Evolutionary conservation across 2,888 invertebrate species (phyloP), one percentile per base, ranked within the genome.

Genomic region (Phalangium opilio): DNA sequence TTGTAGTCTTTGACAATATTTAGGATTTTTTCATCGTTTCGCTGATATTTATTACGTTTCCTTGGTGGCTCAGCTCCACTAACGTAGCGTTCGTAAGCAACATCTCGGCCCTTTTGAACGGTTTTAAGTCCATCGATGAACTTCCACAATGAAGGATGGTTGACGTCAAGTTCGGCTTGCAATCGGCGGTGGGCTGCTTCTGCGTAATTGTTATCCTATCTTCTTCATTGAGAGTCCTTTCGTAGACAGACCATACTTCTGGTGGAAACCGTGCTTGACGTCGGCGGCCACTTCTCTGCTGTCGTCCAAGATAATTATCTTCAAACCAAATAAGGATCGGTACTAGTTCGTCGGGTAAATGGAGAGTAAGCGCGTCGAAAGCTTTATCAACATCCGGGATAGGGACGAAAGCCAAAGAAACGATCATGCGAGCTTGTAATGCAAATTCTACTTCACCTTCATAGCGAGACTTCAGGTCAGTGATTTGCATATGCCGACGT

Each of bases 251-350:
- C 45, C 49, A 49, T 2, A 45, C n/a, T 36, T 20, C 36, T 11
- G 43, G n/a, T 7, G 15, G 39, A 20, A 39, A 45, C 20, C 33
- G n/a, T 10, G 49, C 2, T 10, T 3, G 14, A 15, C 39, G 43
- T 18, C 49, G 15, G 4, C n/a, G n/a, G 19, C n/a, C n/a, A n/a
- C 32, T 14, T 21, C 41, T 21, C n/a, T 18, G 38, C 33, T 15
- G 32, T 17, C 42, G 34, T 14, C 49, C 49, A 35, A 49, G 2
- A 41, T 49, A 49, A 7, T 5, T 42, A 32, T 45, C 45, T 41
- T 49, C 43, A 41, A 49, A 41, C 43, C 39, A 49, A 14, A 47
- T 41, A 3, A 49, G 38, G 27, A 47, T n/a, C 32, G 48, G 41
- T 32, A 38, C 21, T 3, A 49, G 33, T 34, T 47, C 43, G 27